Percentiles rank a stretch among this genome's conserved stretches.
Evolutionary conservation across 2,888 invertebrate genomes (phyloP).

Genomic region (Calliphora vomitoria): DNA sequence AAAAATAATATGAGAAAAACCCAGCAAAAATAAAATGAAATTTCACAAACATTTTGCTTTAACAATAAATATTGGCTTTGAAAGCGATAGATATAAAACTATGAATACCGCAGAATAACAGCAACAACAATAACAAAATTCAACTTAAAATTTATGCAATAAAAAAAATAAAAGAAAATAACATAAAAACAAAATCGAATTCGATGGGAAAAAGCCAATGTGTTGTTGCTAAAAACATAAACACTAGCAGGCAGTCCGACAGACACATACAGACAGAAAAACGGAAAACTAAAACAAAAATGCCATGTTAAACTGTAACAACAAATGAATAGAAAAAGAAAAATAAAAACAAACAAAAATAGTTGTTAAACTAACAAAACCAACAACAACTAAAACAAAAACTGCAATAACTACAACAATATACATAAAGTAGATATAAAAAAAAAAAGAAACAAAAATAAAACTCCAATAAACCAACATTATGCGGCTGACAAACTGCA

Average conservation of each 20-base stretch:
- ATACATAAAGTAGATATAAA: constrained; percentile 2
- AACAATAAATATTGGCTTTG: constrained; percentile 43
- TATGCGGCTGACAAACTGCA: constrained; percentile 72
- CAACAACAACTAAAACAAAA: constrained; percentile 2
- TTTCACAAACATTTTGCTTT: constrained; percentile 48
- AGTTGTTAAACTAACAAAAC: neutral
- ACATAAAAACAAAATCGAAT: constrained; percentile 13
- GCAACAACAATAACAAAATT: constrained; percentile 1
- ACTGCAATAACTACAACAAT: constrained; percentile 15
- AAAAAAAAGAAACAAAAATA: neutral
- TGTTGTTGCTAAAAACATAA: constrained; percentile 33
- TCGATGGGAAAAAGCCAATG: constrained; percentile 50
- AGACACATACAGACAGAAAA: neutral
- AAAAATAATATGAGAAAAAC: constrained; percentile 8
- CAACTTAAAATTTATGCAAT: neutral
- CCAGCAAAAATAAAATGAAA: constrained; percentile 33
- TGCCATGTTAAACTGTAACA: constrained; percentile 42
- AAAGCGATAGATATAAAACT: neutral
- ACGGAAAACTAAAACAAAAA: constrained; percentile 9
- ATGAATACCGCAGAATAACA: constrained; percentile 52
- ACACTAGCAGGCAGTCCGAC: neutral
- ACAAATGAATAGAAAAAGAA: constrained; percentile 41
- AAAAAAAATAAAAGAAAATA: constrained; percentile 1
- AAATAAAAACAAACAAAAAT: constrained; percentile 19
- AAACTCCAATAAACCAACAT: constrained; percentile 67